Evolutionary conservation across 2,888 invertebrate genomes (phyloP).

Genomic region (Archips xylosteana): DNA sequence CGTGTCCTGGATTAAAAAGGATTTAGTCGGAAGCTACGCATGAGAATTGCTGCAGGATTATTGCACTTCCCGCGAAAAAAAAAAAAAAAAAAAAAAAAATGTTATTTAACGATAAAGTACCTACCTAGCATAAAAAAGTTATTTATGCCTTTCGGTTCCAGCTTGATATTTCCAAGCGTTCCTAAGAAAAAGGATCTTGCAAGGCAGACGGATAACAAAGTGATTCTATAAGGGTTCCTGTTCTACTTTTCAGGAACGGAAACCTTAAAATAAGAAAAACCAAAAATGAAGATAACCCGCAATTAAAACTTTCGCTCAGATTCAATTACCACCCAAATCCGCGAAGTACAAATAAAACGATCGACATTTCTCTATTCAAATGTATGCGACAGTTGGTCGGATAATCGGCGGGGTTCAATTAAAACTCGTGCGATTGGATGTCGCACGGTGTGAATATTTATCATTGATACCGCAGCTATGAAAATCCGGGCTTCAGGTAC

Average conservation of each 20-base stretch:
- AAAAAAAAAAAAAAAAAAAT: too few relatives aligned
- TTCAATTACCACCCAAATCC: constrained; percentile 25
- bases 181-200: too few relatives aligned
- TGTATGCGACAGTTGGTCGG: constrained; percentile 56
- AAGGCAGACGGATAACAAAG: too few relatives aligned
- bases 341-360: constrained; percentile 33
- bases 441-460: constrained; percentile 63
- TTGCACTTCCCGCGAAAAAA: too few relatives aligned
- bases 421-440: constrained; percentile 56
- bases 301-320: background rate
- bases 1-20: constrained; percentile 11
- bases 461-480: constrained; percentile 56
- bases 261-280: too few relatives aligned
- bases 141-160: too few relatives aligned
- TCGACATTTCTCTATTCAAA: constrained; percentile 44
- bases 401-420: constrained; percentile 62
- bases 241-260: background rate
- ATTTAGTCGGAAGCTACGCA: background rate
- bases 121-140: too few relatives aligned
- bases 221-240: too few relatives aligned
- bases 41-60: background rate
- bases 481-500: constrained; percentile 33
- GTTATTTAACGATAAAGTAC: too few relatives aligned
- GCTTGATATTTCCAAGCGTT: too few relatives aligned
- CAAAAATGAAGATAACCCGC: background rate